Evolutionary conservation across 2,888 invertebrate genomes (phyloP), one percentile per base, ranked within the genome.

Genomic region (Eustalomyia histrio): DNA sequence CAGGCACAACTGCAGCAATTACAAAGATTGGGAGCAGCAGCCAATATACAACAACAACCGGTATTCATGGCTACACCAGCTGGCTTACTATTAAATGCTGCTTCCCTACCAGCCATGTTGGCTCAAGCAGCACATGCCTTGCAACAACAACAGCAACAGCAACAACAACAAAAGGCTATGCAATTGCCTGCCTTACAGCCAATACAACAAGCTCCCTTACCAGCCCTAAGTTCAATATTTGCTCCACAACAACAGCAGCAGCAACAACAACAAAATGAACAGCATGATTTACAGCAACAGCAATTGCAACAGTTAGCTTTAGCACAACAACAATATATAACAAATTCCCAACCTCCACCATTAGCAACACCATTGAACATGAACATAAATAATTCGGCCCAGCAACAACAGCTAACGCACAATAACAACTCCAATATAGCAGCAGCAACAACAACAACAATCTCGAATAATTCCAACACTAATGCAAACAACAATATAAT

Each of bases 31-130:
- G 84, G 87, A 52, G 85, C 87, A 24, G 86, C 88, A 14, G 85
- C 90, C 5, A 87, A 85, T 35, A 85, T 85, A 64, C 85, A 85
- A 72, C 84, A 86, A 55, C 90, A 90, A 78, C 89, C 90, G 2
- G 87, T 91, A 18, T 90, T 90, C 69, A 91, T 91, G 90, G 88
- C 90, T 58, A 90, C 90, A 29, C 88, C 90, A 1, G 87, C 90
- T 2, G 90, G 90, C 0, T 67, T 90, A 21, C 82, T 90, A 76
- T 80, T 90, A 7, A 90, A 90, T 73, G 89, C 90, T 0, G 87
- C 90, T 43, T 88, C 89, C n/a, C 73, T 90, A 67, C 90, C 90
- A 14, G 87, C 90, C 4, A 89, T 90, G 87, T 69, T 90, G 71
- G 88, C 89, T n/a, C 86, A 88, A 60, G 88, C 89, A n/a, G 87